phyloP scores from a whole-genome alignment of 2,888 invertebrate species.

The Thymelicus acteon region DNA sequence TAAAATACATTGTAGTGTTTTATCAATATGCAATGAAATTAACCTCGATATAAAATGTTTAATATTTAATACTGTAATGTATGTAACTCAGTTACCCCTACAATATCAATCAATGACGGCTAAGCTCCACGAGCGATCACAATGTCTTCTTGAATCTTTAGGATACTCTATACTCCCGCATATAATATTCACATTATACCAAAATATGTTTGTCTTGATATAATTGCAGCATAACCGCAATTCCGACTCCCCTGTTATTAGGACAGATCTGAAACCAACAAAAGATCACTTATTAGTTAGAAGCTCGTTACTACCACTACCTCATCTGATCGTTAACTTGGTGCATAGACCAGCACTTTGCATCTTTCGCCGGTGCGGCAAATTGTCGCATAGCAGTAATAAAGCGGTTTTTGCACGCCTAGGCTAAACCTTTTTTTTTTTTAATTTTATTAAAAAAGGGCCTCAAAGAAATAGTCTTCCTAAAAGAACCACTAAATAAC shows the following conservation, averaged over 20 bases:
- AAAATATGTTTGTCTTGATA: constrained; percentile 85
- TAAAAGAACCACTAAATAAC: no score
- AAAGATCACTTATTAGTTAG: no score
- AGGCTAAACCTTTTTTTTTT: no score
- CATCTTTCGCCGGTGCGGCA: no score
- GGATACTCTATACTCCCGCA: constrained; percentile 70
- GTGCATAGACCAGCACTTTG: no score
- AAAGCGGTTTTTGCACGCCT: no score
- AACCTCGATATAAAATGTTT: background rate
- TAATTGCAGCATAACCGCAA: constrained; percentile 70
- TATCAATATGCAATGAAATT: background rate
- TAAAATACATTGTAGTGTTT: background rate
- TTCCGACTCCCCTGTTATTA: constrained; percentile 66
- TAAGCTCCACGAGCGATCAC: constrained; percentile 69
- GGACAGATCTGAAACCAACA: constrained; percentile 76
- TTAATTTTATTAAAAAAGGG: no score
- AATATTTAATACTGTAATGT: constrained; percentile 42
- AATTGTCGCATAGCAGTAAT: no score
- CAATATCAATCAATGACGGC: constrained; percentile 58
- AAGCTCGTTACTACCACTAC: no score
- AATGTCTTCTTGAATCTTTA: constrained; percentile 59
- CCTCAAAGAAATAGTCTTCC: no score
- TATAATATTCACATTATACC: constrained; percentile 82
- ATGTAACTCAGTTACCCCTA: constrained; percentile 42
- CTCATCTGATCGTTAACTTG: no score